phyloP scores from a whole-genome alignment of 2,888 invertebrate species.

The Agrotis clavis region DNA sequence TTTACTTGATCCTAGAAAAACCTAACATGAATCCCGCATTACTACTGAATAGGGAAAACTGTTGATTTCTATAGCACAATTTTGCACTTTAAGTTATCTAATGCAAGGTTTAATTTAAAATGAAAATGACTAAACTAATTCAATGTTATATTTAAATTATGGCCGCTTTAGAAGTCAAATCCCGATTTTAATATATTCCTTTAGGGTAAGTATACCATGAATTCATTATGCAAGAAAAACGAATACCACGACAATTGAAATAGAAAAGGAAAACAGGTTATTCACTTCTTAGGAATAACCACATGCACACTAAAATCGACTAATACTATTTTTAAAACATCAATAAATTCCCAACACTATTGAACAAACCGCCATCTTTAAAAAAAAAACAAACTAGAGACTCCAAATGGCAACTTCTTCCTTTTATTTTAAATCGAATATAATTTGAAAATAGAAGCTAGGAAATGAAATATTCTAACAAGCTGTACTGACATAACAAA shows the following conservation, averaged over 20 bases:
- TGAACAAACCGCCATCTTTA: neutral
- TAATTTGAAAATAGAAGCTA: constrained; percentile 65
- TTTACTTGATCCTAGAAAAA: constrained; percentile 72
- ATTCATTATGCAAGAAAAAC: constrained; percentile 4
- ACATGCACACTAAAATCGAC: too few relatives aligned
- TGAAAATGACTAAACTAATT: constrained; percentile 3
- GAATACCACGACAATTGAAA: constrained; percentile 10
- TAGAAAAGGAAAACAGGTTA: neutral
- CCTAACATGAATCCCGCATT: constrained; percentile 66
- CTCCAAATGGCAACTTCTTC: neutral
- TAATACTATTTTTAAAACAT: neutral
- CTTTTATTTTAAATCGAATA: constrained; percentile 28
- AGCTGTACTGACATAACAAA: constrained; percentile 71
- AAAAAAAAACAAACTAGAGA: neutral
- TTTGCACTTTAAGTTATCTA: constrained; percentile 53
- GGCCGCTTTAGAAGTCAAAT: constrained; percentile 41
- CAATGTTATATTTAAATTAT: constrained; percentile 36
- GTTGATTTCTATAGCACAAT: constrained; percentile 54
- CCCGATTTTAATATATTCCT: constrained; percentile 28
- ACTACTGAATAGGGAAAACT: constrained; percentile 61
- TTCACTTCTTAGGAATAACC: neutral
- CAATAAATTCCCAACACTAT: neutral
- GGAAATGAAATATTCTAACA: constrained; percentile 72
- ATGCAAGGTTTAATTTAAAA: constrained; percentile 46
- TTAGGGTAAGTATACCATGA: constrained; percentile 7